Conservation (phyloP, 2,113 vertebrate genomes). For the Phalacrocorax aristotelis region DNA sequence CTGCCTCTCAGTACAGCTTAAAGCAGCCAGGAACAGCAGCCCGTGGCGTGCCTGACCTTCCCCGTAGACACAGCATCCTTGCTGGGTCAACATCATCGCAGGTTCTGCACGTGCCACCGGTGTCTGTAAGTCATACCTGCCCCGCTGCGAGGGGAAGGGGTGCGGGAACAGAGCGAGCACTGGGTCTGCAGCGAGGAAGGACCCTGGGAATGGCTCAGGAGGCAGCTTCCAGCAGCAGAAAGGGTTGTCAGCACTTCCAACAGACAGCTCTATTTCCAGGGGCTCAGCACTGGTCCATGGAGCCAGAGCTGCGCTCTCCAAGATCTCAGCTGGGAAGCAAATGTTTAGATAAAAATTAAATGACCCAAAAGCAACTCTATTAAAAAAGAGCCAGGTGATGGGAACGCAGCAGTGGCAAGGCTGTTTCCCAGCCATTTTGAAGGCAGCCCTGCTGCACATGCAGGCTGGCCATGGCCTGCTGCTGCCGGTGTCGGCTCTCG, state of each 20-base stretch:
- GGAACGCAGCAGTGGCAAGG: neutral
- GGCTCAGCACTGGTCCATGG: neutral
- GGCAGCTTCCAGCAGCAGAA: neutral
- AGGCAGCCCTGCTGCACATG: neutral
- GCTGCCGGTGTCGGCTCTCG: rapidly evolving
- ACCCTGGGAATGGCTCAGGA: neutral
- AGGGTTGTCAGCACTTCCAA: neutral
- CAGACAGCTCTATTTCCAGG: neutral
- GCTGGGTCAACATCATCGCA: rapidly evolving
- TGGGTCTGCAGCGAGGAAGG: neutral
- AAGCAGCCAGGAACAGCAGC: neutral
- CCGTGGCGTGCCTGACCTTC: neutral
- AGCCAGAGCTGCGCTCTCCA: neutral
- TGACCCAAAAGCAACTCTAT: neutral
- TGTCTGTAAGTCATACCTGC: neutral
- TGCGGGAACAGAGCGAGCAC: neutral
- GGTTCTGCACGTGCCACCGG: neutral
- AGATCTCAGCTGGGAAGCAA: neutral
- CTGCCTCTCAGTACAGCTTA: neutral
- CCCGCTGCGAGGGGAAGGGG: neutral
- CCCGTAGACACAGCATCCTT: neutral
- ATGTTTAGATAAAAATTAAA: conserved; percentile 29
- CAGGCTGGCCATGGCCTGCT: neutral
- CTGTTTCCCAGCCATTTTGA: neutral
- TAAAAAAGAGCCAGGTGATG: neutral